Base-by-base conservation (phyloP, 2,797 vertebrate genomes). In the Aeoliscus strigatus region DNA sequence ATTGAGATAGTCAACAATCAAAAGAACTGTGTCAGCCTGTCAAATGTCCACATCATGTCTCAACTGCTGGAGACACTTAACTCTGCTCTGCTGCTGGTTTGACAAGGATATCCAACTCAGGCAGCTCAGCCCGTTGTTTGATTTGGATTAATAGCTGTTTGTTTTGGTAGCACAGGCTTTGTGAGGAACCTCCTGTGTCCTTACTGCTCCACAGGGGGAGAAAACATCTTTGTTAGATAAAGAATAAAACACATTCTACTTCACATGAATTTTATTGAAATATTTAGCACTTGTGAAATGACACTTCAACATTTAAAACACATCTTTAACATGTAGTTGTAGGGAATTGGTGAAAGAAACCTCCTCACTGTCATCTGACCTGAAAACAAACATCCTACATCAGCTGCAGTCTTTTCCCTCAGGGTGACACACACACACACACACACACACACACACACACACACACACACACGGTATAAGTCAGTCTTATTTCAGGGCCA, bases 191-290 rank as follows among this genome's bases (percentile, higher is more conserved):
- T 25, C 5, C 8, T 40, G 2, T 6, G 3, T 11, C 27, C 34
- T 30, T 1, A 21, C 2, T 2, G 5, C 8, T 14, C 3, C 14
- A 9, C 21, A 34, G 15, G 8, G 6, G 2, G 5, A 9, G 30
- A 17, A 24, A 36, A 36, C n/a, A n/a, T n/a, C n/a, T n/a, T n/a
- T n/a, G n/a, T n/a, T n/a, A 51, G 13, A 38, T 6, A 3, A 24
- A 16, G 6, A 16, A 9, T 4, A 27, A 14, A 10, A 8, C 0
- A 8, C 3, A 27, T 16, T 1, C 5, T 15, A 39, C 2, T 27
- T 13, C 13, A 26, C 14, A n/a, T 6, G 10, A 38, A 24, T 35
- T 77, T 80, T 74, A 82, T 74, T 79, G 12, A 76, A 59, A 60
- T 64, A 1, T 44, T 14, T 1, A 50, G 30, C 5, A 62, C 11